phyloP scores from a whole-genome alignment of 92 coral and sea anemone species.

The Phenganax stokvisi region DNA sequence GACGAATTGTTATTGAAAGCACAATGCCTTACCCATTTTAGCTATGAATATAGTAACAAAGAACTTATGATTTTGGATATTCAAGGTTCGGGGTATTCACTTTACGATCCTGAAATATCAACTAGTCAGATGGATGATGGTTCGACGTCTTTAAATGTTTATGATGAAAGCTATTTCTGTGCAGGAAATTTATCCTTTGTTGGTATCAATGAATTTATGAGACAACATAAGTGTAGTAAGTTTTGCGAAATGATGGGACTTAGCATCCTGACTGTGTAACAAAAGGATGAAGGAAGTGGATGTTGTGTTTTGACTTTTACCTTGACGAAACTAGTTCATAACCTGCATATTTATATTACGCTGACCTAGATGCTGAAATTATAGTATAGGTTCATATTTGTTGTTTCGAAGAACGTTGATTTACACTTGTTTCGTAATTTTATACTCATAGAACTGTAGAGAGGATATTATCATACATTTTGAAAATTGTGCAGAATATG shows the following conservation, averaged over 20 bases:
- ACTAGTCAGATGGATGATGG: neutral
- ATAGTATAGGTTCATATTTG: too few relatives aligned
- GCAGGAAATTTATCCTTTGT: slow-evolving; percentile 46
- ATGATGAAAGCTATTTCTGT: slow-evolving; percentile 39
- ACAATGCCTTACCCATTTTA: slow-evolving; percentile 38
- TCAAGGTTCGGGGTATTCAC: slow-evolving; percentile 29
- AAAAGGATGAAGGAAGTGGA: too few relatives aligned
- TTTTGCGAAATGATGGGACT: slow-evolving; percentile 37
- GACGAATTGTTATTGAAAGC: slow-evolving; percentile 27
- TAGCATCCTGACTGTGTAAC: too few relatives aligned
- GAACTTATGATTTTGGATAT: slow-evolving; percentile 36
- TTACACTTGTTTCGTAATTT: too few relatives aligned
- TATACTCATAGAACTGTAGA: too few relatives aligned
- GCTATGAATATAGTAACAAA: slow-evolving; percentile 26
- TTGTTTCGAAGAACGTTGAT: too few relatives aligned
- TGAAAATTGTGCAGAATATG: too few relatives aligned
- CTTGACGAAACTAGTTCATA: too few relatives aligned
- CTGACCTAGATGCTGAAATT: too few relatives aligned
- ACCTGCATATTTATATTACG: too few relatives aligned
- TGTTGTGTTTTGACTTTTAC: too few relatives aligned
- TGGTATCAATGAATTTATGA: slow-evolving; percentile 32
- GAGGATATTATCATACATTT: too few relatives aligned
- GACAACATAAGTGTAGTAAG: slow-evolving; percentile 37
- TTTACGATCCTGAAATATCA: slow-evolving; percentile 22
- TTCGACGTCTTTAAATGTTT: neutral